Evolutionary conservation across 92 coral and sea anemone genomes (phyloP), one percentile per base, ranked within the genome.

Genomic region (Phenganax stokvisi): DNA sequence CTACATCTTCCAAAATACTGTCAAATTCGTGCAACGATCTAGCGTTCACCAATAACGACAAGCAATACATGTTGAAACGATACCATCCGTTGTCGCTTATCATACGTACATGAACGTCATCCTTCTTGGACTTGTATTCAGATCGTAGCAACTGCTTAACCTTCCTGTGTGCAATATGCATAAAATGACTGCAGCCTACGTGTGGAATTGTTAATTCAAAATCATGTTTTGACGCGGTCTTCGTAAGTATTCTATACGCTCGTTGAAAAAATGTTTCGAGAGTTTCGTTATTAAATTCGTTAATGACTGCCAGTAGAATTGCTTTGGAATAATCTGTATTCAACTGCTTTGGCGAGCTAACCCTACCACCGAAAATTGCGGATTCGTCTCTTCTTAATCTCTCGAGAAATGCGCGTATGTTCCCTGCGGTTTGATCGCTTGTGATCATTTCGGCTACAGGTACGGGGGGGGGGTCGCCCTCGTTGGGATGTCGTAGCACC

Each of bases 361-460:
- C 51, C 7, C 60, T 53, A 47, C 76, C 54, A 12, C 69, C 74
- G 72, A 25, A 74, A 54, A 86, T 53, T n/a, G 37, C 31, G 60
- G 71, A 63, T 62, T 86, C 86, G 10, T 81, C 86, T 20, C 80
- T 80, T 59, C 84, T 53, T 51, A 86, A 86, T 25, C 80, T 60
- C 27, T 86, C 83, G 59, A 86, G 12, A 47, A 82, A 86, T 10
- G 78, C 51, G 2, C 79, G 72, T 27, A 85, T 85, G 11, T 76
- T 85, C 6, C 85, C 85, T 28, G 83, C 80, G 72, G 75, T 73
- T 12, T 85, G 88, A 29, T 79, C 66, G 20, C 71, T 78, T 11
- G 85, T 74, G 12, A 81, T 74, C 27, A 85, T 78, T 54, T 86
- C 89, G 57, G 89, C 89, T 10, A 86, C 83, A 0, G 89, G 86